A percentile compares a stretch with the other conserved stretches of the same genome.
Conservation (phyloP, 2,797 vertebrate genomes). For the Acomys russatus region DNA sequence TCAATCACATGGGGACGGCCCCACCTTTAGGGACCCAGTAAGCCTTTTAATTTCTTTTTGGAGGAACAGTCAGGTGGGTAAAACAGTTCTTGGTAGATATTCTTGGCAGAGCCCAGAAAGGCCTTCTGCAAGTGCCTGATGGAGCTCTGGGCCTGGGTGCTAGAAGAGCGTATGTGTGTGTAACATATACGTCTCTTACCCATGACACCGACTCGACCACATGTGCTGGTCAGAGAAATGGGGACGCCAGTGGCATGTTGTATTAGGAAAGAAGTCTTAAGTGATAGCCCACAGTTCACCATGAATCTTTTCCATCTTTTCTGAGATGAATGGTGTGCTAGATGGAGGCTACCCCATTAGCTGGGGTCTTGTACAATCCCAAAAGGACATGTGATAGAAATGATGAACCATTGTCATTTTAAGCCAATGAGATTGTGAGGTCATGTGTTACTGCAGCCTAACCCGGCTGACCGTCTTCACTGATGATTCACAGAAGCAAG, state of each 20-base stretch:
- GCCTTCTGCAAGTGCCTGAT: neutral
- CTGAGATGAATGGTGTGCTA: neutral
- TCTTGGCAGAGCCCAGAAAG: neutral
- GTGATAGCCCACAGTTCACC: neutral
- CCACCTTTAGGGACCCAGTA: neutral
- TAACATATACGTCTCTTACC: neutral
- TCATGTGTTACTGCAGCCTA: neutral
- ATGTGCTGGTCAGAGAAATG: neutral
- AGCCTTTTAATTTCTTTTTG: neutral
- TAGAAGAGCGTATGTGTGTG: neutral
- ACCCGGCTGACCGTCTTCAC: neutral
- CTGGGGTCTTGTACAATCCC: neutral
- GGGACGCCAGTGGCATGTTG: neutral
- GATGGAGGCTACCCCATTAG: neutral
- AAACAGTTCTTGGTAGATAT: neutral
- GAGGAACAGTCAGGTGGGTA: neutral
- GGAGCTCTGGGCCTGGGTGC: fast-evolving
- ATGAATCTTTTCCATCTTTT: neutral
- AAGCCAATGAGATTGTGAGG: neutral
- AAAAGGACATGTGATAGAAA: neutral
- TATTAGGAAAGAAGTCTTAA: neutral
- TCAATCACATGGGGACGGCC: neutral
- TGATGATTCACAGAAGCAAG: neutral
- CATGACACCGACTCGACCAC: neutral
- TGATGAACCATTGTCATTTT: neutral